A percentile compares a stretch with the other conserved stretches of the same genome.
Evolutionary conservation across 2,888 invertebrate genomes (phyloP).

Genomic region (Pteria penguin): DNA sequence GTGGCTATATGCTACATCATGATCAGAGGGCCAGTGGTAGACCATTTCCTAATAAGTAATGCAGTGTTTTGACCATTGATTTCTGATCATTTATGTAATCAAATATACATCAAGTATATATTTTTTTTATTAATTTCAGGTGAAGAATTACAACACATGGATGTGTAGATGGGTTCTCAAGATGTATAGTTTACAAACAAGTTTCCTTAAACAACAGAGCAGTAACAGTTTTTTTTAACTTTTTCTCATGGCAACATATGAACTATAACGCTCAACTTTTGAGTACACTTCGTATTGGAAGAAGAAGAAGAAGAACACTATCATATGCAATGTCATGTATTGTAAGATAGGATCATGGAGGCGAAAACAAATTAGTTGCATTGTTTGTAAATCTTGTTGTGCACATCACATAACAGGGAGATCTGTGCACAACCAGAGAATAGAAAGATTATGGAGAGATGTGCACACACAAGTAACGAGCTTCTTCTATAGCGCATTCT

Average conservation of each 20-base stretch:
- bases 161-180: slow-evolving; percentile 11
- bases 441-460: slow-evolving; percentile 25
- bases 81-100: not conserved
- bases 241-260: not conserved
- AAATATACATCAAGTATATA: not conserved
- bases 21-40: no score
- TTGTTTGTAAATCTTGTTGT: slow-evolving; percentile 11
- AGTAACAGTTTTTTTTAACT: not conserved
- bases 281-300: no score
- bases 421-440: slow-evolving; percentile 23
- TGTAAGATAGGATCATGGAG: no score
- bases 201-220: slow-evolving; percentile 2
- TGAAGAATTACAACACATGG: slow-evolving; percentile 23
- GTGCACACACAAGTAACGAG: slow-evolving; percentile 6
- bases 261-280: no score
- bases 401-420: slow-evolving; percentile 11
- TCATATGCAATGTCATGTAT: not conserved
- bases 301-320: no score
- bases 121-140: slow-evolving; percentile 2
- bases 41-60: no score
- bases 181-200: not conserved
- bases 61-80: no score
- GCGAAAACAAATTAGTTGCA: slow-evolving; percentile 11
- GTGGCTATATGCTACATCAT: no score
- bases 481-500: not conserved